Conservation (phyloP, 2,888 invertebrate genomes). For the Criorhina ranunculi region DNA sequence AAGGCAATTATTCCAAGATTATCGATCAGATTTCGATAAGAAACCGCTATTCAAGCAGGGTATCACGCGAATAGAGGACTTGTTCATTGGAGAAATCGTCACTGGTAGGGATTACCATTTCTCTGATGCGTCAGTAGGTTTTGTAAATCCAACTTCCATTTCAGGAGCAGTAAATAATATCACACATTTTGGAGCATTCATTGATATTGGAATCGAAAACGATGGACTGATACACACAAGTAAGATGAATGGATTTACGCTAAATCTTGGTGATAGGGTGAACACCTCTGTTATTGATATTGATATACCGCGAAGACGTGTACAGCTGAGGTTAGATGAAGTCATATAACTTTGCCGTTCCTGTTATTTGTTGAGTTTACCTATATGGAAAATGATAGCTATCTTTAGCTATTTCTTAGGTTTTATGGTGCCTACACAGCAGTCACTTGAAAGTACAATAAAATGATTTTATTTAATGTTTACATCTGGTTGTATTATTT, state of each 20-base stretch:
- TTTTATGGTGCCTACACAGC: not conserved
- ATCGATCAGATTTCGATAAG: conserved; percentile 88
- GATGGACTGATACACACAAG: conserved; percentile 90
- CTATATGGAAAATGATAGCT: not conserved
- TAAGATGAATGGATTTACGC: conserved; percentile 86
- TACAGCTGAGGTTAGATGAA: conserved; percentile 86
- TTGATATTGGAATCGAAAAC: conserved; percentile 92
- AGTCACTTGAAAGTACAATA: not conserved
- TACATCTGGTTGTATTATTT: not conserved
- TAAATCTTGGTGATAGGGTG: conserved; percentile 89
- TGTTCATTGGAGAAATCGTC: conserved; percentile 87
- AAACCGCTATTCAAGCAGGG: conserved; percentile 91
- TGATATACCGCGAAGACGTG: conserved; percentile 86
- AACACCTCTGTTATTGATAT: conserved; percentile 87
- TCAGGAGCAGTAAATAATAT: conserved; percentile 93
- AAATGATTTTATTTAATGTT: not conserved
- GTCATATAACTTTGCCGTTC: conserved; percentile 75
- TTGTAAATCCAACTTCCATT: conserved; percentile 53
- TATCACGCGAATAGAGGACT: conserved; percentile 88
- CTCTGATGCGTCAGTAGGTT: not conserved
- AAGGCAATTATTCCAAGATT: conserved; percentile 87
- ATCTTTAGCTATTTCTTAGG: not conserved
- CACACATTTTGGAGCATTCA: conserved; percentile 96
- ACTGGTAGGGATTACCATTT: conserved; percentile 85
- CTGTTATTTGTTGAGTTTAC: not conserved